Evolutionary conservation across 2,797 vertebrate species (phyloP).

Genomic region (Limnodromus scolopaceus): DNA sequence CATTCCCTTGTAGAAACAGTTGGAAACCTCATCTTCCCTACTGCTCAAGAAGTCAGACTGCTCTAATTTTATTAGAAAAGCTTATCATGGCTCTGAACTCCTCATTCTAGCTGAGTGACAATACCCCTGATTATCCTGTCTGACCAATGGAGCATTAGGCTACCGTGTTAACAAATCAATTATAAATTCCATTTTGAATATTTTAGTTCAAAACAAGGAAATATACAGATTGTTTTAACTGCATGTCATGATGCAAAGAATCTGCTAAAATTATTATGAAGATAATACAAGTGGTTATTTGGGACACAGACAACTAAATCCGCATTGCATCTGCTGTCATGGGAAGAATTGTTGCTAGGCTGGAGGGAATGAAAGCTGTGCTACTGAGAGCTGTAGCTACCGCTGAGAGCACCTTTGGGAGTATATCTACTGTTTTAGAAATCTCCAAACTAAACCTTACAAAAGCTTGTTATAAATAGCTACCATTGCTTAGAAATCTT

Average conservation of each 20-base stretch:
- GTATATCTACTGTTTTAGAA: background rate
- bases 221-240: background rate
- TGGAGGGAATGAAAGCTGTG: background rate
- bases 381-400: background rate
- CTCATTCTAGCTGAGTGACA: background rate
- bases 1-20: background rate
- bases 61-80: background rate
- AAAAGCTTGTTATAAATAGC: background rate
- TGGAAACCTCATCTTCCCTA: slow-evolving; percentile 33
- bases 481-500: background rate
- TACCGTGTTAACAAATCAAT: background rate
- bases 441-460: background rate
- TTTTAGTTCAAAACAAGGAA: slow-evolving; percentile 22
- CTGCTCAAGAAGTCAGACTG: background rate
- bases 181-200: background rate
- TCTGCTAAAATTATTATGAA: background rate
- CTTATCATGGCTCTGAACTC: background rate
- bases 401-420: background rate
- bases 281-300: background rate
- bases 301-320: background rate
- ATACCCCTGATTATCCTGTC: background rate
- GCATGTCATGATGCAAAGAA: background rate
- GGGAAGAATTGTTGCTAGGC: background rate
- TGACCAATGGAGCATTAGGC: background rate
- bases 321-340: background rate